These are phyloP conservation scores for Drosophila parabipectinata DNA, from an alignment of 1,140 invertebrate genomes.

Conservation along the genomic window DNA sequence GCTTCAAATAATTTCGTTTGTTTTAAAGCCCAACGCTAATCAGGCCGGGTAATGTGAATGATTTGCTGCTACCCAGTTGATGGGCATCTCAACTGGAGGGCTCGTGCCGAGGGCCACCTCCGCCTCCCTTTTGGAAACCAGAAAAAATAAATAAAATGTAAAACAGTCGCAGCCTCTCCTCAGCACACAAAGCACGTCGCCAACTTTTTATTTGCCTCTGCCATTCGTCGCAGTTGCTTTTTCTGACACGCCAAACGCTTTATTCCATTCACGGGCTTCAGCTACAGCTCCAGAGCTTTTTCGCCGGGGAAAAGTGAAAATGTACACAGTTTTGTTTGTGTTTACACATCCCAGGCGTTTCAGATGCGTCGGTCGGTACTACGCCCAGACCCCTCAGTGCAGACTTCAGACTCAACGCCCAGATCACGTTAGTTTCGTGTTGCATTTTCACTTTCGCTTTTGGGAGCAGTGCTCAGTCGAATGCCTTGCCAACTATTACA, in stretches of 20 bases:
- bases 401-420: constrained; percentile 18
- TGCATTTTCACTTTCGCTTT: constrained; percentile 78
- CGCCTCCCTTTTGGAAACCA: background rate
- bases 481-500: constrained; percentile 44
- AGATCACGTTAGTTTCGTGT: constrained; percentile 71
- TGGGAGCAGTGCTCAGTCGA: constrained; percentile 17
- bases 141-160: constrained; percentile 7
- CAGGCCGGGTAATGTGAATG: constrained; percentile 30
- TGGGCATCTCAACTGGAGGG: constrained; percentile 28
- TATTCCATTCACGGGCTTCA: constrained; percentile 32
- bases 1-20: constrained; percentile 17
- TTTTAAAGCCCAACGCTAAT: constrained; percentile 34
- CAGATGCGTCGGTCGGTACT: constrained; percentile 29
- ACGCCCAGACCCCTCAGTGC: constrained; percentile 1
- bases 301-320: constrained; percentile 69
- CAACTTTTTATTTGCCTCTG: constrained; percentile 75
- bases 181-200: constrained; percentile 68
- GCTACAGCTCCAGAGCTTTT: background rate
- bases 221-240: constrained; percentile 36
- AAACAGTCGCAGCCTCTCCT: constrained; percentile 26
- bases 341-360: constrained; percentile 61
- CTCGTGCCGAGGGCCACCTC: constrained; percentile 26
- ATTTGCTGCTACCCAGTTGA: constrained; percentile 27
- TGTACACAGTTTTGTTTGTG: constrained; percentile 74
- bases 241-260: constrained; percentile 47